phyloP scores from a whole-genome alignment of 2,888 invertebrate species.

The Ypsolopha scabrella region DNA sequence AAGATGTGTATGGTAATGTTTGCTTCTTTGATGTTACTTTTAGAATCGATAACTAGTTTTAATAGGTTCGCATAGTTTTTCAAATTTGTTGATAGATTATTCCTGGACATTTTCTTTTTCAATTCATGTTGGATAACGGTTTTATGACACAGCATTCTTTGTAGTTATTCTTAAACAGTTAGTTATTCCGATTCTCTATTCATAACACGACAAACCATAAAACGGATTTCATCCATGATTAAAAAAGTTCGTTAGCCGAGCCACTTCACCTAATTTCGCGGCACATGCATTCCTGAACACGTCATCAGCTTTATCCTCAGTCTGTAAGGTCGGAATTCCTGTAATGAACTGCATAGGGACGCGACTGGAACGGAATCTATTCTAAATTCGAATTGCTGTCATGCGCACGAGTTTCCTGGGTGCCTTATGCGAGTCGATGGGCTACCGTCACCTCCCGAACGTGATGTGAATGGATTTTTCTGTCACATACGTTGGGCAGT shows the following conservation, averaged over 20 bases:
- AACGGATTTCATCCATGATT: not conserved
- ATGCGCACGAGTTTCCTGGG: constrained; percentile 32
- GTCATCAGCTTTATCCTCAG: not conserved
- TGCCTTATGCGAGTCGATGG: constrained; percentile 1
- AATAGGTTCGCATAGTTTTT: no score
- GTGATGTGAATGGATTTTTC: not conserved
- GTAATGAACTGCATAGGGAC: not conserved
- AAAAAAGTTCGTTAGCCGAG: constrained; percentile 1
- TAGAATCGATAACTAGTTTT: not conserved
- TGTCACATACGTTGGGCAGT: not conserved
- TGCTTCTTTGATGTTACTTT: not conserved
- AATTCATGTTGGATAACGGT: not conserved
- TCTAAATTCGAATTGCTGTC: constrained; percentile 50
- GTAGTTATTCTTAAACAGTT: not conserved
- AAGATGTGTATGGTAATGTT: not conserved
- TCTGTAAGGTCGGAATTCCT: not conserved
- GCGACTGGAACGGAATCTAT: constrained; percentile 8
- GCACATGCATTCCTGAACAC: constrained; percentile 13
- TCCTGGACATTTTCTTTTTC: no score
- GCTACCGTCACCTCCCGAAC: not conserved
- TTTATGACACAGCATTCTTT: not conserved
- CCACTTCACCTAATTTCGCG: constrained; percentile 43
- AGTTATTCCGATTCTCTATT: not conserved
- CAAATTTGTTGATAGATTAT: no score
- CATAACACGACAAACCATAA: not conserved